Conservation (phyloP, 1,140 invertebrate genomes). For the Aphis craccivora region DNA sequence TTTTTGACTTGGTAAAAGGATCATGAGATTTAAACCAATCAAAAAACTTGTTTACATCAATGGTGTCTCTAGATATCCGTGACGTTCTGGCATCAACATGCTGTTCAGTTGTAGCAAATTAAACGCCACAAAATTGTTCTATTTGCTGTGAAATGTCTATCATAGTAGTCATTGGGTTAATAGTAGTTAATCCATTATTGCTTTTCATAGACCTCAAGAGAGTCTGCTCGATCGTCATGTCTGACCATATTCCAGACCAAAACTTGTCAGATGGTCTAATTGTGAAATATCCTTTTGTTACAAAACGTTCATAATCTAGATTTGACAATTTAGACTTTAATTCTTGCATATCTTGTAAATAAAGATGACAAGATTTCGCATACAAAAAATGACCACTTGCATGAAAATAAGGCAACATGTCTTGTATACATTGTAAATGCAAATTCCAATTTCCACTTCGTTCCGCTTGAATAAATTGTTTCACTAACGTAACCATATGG, state of each 20-base stretch:
- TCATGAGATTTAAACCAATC: not conserved
- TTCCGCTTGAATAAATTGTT: not conserved
- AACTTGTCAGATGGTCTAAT: not conserved
- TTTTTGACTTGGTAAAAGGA: not conserved
- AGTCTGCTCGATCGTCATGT: not conserved
- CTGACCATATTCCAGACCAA: not conserved
- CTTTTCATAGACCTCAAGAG: not conserved
- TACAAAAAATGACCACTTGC: not conserved
- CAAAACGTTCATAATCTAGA: not conserved
- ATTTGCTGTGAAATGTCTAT: conserved; percentile 3
- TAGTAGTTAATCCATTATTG: not conserved
- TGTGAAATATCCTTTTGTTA: not conserved
- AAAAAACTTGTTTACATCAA: not conserved
- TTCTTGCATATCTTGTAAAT: not conserved
- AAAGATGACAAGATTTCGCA: not conserved
- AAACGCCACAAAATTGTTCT: not conserved
- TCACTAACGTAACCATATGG: not conserved
- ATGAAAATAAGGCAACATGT: not conserved
- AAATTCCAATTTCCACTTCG: not conserved
- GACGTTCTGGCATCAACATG: not conserved
- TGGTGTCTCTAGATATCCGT: not conserved
- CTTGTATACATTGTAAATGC: not conserved
- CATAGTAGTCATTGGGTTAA: not conserved
- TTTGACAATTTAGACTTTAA: not conserved
- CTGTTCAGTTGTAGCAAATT: not conserved